phyloP scores from a whole-genome alignment of 1,140 invertebrate species.

The Lerema accius region DNA sequence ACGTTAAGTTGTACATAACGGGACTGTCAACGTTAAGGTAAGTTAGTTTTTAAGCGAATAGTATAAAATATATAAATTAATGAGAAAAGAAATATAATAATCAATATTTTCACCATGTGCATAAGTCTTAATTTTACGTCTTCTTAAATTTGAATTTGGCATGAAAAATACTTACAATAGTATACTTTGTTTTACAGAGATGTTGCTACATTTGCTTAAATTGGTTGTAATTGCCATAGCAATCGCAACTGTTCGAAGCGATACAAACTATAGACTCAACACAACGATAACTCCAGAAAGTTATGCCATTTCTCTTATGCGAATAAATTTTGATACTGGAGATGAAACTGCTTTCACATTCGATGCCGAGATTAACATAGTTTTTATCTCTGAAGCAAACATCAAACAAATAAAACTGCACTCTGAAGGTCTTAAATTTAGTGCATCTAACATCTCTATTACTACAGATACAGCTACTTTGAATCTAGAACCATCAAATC shows the following conservation, averaged over 20 bases:
- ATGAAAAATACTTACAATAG: too few relatives aligned
- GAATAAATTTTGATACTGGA: conserved; percentile 83
- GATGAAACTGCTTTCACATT: conserved; percentile 84
- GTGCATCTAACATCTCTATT: conserved; percentile 62
- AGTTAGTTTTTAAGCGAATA: too few relatives aligned
- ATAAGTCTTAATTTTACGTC: too few relatives aligned
- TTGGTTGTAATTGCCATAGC: conserved; percentile 36
- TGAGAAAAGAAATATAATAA: too few relatives aligned
- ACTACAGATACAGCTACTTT: conserved; percentile 48
- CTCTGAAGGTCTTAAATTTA: conserved; percentile 83
- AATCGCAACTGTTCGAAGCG: conserved; percentile 37
- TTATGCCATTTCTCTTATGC: conserved; percentile 85
- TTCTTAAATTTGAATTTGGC: too few relatives aligned
- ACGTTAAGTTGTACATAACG: too few relatives aligned
- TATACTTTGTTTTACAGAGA: too few relatives aligned
- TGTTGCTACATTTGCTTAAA: conserved; percentile 41
- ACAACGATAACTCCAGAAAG: conserved; percentile 84
- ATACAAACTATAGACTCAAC: conserved; percentile 84
- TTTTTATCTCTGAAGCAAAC: conserved; percentile 52
- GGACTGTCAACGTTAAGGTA: too few relatives aligned
- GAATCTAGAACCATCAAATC: conserved; percentile 61
- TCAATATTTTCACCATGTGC: too few relatives aligned
- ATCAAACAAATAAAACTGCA: conserved; percentile 85
- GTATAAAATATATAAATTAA: too few relatives aligned
- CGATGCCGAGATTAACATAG: conserved; percentile 84